Percentiles rank a stretch among this genome's conserved stretches.
Evolutionary conservation across 1,140 invertebrate species (phyloP).

Genomic region (Aculops lycopersici): DNA sequence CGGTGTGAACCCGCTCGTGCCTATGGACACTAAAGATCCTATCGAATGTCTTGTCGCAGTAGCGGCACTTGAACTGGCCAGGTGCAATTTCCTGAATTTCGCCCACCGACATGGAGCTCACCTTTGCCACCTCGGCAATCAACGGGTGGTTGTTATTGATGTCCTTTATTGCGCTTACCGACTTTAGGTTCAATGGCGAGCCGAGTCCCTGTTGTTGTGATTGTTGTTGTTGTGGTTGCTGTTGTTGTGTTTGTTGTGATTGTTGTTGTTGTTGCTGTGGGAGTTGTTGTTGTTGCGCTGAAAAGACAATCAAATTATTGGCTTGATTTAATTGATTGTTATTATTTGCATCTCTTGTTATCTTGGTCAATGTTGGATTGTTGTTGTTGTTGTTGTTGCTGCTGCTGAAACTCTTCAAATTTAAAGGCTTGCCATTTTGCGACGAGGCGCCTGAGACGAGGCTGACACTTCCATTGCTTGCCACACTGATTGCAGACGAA

Average conservation of each 20-base stretch:
- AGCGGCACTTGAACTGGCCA: constrained; percentile 14
- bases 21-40: constrained; percentile 19
- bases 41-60: constrained; percentile 23
- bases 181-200: constrained; percentile 1
- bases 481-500: no score
- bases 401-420: no score
- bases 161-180: neutral
- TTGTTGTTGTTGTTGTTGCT: neutral
- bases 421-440: no score
- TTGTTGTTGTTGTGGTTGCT: neutral
- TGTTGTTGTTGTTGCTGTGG: constrained; percentile 2
- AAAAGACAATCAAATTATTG: no score
- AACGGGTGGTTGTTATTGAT: constrained; percentile 2
- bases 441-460: no score
- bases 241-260: neutral
- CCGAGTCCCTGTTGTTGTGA: neutral
- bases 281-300: no score
- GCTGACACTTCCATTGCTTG: no score
- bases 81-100: constrained; percentile 12
- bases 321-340: no score
- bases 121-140: constrained; percentile 7
- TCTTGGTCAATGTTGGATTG: neutral
- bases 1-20: constrained; percentile 17
- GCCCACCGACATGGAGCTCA: constrained; percentile 9
- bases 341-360: neutral